These are phyloP conservation scores for Gasterosteus nipponicus DNA, from an alignment of 2,113 vertebrate genomes.

Conservation along the genomic window DNA sequence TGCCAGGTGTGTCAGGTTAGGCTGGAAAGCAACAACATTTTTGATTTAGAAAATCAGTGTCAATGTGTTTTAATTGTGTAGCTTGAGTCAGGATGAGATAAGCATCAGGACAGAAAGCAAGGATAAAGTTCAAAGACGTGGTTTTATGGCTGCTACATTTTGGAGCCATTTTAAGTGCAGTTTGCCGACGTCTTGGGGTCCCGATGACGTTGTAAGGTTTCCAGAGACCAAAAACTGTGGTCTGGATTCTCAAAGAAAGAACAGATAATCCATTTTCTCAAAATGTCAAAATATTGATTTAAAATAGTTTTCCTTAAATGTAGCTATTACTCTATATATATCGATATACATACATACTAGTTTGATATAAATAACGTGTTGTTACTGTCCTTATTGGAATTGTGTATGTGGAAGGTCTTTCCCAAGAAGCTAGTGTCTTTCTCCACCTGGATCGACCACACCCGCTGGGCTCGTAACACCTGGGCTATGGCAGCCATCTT, in stretches of 20 bases:
- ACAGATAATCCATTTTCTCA: neutral
- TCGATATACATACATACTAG: too few species aligned
- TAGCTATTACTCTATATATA: neutral
- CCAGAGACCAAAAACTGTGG: neutral
- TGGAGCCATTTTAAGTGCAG: neutral
- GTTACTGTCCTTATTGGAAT: neutral
- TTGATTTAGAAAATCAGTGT: neutral
- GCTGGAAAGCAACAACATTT: neutral
- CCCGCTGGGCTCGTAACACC: conserved; percentile 95
- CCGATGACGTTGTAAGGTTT: neutral
- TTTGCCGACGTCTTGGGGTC: neutral
- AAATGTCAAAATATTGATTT: neutral
- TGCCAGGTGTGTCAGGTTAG: neutral
- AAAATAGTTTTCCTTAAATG: neutral
- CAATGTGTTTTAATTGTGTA: neutral
- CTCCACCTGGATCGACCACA: conserved; percentile 96
- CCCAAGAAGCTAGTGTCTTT: conserved; percentile 93
- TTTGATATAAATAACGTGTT: neutral
- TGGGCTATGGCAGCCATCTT: conserved; percentile 97
- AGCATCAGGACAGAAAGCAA: neutral
- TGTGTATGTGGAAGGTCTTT: conserved; percentile 81
- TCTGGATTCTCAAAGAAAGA: neutral
- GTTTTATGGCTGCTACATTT: neutral
- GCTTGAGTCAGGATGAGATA: neutral
- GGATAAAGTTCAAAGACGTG: neutral